phyloP scores from a whole-genome alignment of 2,888 invertebrate species.

The Melanophora roralis region DNA sequence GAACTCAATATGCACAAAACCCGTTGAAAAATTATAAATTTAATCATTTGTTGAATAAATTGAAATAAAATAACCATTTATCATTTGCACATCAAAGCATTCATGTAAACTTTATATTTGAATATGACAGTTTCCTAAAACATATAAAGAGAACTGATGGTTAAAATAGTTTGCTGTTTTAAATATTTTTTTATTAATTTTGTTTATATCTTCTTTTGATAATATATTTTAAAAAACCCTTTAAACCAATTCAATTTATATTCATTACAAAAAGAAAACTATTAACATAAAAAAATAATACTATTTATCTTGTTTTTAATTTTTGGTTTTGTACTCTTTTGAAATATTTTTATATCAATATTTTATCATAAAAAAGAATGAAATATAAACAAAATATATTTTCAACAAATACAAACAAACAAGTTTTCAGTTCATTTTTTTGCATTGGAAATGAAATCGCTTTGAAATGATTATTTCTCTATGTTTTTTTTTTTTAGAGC shows the following conservation, averaged over 20 bases:
- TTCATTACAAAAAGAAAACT: slow-evolving; percentile 1
- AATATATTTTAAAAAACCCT: background rate
- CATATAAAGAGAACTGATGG: background rate
- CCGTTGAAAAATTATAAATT: no score
- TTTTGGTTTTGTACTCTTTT: background rate
- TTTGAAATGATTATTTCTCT: background rate
- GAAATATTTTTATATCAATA: background rate
- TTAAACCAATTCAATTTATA: slow-evolving; percentile 14
- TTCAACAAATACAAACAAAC: background rate
- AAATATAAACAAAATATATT: background rate
- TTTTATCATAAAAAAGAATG: background rate
- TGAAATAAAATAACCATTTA: background rate
- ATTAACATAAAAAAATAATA: background rate
- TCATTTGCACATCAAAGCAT: background rate
- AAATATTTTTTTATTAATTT: background rate
- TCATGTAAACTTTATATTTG: background rate
- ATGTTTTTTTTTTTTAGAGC: background rate
- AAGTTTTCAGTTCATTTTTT: background rate
- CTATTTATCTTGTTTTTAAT: background rate
- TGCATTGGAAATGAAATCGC: background rate
- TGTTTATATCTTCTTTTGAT: background rate
- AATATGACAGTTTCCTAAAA: slow-evolving; percentile 4
- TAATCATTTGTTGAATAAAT: background rate
- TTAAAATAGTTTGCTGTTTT: background rate
- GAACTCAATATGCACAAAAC: no score